Evolutionary conservation across 2,888 invertebrate genomes (phyloP), one percentile per base, ranked within the genome.

Genomic region (Amphipyra tragopoginis): DNA sequence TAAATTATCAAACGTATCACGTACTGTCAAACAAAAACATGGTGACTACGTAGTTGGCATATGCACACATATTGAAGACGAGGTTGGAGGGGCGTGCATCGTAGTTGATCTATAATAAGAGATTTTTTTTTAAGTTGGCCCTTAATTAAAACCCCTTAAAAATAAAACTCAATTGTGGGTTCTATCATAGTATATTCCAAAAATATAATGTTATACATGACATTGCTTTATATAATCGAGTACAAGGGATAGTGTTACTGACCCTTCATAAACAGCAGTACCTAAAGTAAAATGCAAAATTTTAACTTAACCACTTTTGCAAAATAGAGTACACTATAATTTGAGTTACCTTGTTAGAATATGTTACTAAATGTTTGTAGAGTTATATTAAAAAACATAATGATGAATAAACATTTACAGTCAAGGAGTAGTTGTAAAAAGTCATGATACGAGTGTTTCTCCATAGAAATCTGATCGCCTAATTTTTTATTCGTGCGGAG

Each of bases 101-200:
- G n/a, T n/a, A n/a, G n/a, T n/a, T n/a, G n/a, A n/a, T n/a, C n/a
- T n/a, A n/a, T n/a, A 21, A 21, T 21, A 21, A 21, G 21, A 21
- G 21, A 21, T 21, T 21, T 21, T 21, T 21, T 21, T 21, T 1
- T 1, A 3, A 21, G 3, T n/a, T 21, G 21, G 21, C 21, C 29
- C 29, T 2, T 29, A 7, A 21, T 21, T 8, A 33, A 4, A 33
- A 8, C 0, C 15, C 4, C 9, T 5, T 42, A 33, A 47, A 73
- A 84, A 71, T 80, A 68, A 88, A 87, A 87, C 66, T 63, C 74
- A 65, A 70, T 57, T 67, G 57, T 74, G 13, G 48, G 80, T 83
- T 88, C 90, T 92, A 91, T 91, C 88, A 88, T 92, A 90, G 88
- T 93, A 91, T 93, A 93, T 91, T 93, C 91, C 90, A 93, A 93